Evolutionary conservation across 2,797 vertebrate species (phyloP).

Genomic region (Enteromius thamalakanensis): DNA sequence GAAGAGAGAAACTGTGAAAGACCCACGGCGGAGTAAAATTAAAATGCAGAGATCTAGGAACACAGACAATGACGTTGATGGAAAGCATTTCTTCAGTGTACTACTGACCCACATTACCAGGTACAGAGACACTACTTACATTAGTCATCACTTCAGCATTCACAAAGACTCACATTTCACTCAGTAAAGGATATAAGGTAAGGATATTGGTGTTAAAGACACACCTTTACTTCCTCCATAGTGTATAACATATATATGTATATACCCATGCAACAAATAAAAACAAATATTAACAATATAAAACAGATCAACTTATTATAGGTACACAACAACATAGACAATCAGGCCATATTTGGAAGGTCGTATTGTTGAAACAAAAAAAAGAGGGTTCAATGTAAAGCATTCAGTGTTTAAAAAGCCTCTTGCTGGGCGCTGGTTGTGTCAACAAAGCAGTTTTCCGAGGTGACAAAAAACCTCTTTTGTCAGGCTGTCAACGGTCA

Average conservation of each 20-base stretch:
- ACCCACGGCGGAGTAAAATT: not conserved
- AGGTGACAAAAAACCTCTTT: conserved; percentile 29
- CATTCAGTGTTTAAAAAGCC: conserved; percentile 11
- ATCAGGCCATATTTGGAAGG: not conserved
- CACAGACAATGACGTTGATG: not conserved
- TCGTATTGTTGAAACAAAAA: not conserved
- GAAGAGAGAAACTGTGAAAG: not conserved
- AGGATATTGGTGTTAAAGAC: not conserved
- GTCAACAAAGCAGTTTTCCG: conserved; percentile 18
- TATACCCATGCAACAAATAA: no score
- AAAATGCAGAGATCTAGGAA: not conserved
- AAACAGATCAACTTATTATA: not conserved
- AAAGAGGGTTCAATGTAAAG: not conserved
- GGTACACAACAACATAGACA: not conserved
- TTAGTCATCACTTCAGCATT: not conserved
- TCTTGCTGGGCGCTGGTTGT: not conserved
- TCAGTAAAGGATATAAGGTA: not conserved
- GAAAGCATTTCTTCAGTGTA: not conserved
- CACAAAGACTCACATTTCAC: not conserved
- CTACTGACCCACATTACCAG: conserved; percentile 1
- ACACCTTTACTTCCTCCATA: not conserved
- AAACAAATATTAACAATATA: not conserved
- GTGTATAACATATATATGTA: no score
- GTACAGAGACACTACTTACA: not conserved
- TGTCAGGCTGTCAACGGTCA: conserved; percentile 16